Conservation (phyloP, 2,113 vertebrate species). For the Bettongia penicillata region DNA sequence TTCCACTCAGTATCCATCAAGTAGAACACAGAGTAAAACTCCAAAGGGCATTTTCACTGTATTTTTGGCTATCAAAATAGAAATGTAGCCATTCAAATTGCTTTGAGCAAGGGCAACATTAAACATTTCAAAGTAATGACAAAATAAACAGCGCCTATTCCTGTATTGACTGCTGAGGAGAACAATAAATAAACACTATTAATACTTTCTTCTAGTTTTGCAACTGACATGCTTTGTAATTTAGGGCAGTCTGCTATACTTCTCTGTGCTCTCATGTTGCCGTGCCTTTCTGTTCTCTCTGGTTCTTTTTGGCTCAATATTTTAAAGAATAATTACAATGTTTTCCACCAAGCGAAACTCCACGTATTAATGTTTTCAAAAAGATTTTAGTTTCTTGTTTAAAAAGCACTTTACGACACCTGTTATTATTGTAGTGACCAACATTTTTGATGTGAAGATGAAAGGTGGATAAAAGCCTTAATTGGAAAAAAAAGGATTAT, state of each 20-base stretch:
- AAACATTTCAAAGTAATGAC: conserved; percentile 30
- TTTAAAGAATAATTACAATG: conserved; percentile 32
- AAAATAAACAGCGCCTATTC: not conserved
- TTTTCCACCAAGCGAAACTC: conserved; percentile 23
- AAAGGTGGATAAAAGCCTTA: too few relatives aligned
- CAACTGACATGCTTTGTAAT: not conserved
- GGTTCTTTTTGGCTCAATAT: not conserved
- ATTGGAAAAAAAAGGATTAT: too few relatives aligned
- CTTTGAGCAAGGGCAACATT: not conserved
- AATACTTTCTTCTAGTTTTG: not conserved
- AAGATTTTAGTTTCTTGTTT: not conserved
- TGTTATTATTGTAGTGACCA: too few relatives aligned
- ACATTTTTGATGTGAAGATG: too few relatives aligned
- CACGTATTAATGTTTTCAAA: not conserved
- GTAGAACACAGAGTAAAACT: not conserved
- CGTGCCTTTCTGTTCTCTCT: not conserved
- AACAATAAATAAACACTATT: conserved; percentile 22
- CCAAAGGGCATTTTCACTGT: not conserved
- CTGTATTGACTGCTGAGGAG: not conserved
- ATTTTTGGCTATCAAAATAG: not conserved
- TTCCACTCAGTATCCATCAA: not conserved
- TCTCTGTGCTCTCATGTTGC: conserved; percentile 7
- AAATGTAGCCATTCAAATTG: not conserved
- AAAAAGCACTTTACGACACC: too few relatives aligned
- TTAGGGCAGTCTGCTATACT: not conserved